phyloP scores from a whole-genome alignment of 2,113 vertebrate species.

The Muntiacus muntjak region DNA sequence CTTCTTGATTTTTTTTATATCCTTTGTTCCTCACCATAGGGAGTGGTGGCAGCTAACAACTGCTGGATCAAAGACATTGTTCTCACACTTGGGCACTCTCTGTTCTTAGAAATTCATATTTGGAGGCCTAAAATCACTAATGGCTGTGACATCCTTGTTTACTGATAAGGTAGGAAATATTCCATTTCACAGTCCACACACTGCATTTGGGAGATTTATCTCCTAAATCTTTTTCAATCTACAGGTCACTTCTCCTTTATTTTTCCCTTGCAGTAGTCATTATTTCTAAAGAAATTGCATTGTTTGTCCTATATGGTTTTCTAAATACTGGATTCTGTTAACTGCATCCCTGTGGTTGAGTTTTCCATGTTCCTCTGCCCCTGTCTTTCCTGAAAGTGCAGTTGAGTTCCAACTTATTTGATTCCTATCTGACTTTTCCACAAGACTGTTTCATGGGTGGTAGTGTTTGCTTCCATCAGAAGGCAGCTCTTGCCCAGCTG shows the following conservation, averaged over 20 bases:
- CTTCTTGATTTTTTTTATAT: not conserved
- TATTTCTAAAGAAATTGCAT: not conserved
- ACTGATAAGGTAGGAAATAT: not conserved
- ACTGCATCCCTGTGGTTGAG: not conserved
- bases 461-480: not conserved
- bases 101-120: not conserved
- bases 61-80: not conserved
- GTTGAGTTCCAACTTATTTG: not conserved
- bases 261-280: not conserved
- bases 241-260: not conserved
- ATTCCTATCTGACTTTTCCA: not conserved
- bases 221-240: not conserved
- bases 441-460: not conserved
- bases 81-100: not conserved
- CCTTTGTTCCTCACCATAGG: not conserved
- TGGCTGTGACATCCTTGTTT: not conserved
- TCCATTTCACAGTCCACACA: not conserved
- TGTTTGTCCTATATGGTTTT: not conserved
- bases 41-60: not conserved
- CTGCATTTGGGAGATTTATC: not conserved
- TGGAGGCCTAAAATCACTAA: fast-evolving
- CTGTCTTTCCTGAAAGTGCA: not conserved
- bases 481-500: not conserved
- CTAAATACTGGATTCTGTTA: not conserved
- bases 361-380: not conserved